phyloP scores from a whole-genome alignment of 2,113 vertebrate genomes.

The Thomomys bottae region DNA sequence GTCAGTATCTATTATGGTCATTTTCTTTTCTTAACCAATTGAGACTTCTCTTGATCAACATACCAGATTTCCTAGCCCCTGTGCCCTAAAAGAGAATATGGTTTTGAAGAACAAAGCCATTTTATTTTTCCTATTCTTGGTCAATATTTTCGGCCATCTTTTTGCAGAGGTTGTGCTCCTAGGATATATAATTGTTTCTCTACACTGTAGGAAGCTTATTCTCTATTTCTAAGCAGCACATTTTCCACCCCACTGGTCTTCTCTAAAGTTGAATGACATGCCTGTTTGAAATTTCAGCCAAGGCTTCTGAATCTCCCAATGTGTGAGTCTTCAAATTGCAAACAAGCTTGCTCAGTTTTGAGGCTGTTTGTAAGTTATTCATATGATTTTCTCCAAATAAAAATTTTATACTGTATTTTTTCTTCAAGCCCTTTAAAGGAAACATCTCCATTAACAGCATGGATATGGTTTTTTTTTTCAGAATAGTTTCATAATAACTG shows the following conservation, averaged over 20 bases:
- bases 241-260: not conserved
- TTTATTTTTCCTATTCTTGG: not conserved
- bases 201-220: not conserved
- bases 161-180: not conserved
- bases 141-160: not conserved
- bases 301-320: not conserved
- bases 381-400: not conserved
- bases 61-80: not conserved
- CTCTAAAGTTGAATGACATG: too few relatives aligned
- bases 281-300: not conserved
- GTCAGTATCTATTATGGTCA: not conserved
- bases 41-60: not conserved
- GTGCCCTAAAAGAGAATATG: not conserved
- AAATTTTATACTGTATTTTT: not conserved
- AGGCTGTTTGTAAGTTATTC: not conserved
- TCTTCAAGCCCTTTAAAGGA: not conserved
- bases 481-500: too few relatives aligned
- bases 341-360: not conserved
- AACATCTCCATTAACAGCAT: not conserved
- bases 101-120: not conserved
- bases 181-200: not conserved
- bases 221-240: not conserved
- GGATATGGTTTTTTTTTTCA: not conserved
- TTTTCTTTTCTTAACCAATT: not conserved
- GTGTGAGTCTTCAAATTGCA: not conserved